Percentiles rank a stretch among this genome's conserved stretches.
Conservation (phyloP, 2,113 vertebrate species). For the Chionis minor region DNA sequence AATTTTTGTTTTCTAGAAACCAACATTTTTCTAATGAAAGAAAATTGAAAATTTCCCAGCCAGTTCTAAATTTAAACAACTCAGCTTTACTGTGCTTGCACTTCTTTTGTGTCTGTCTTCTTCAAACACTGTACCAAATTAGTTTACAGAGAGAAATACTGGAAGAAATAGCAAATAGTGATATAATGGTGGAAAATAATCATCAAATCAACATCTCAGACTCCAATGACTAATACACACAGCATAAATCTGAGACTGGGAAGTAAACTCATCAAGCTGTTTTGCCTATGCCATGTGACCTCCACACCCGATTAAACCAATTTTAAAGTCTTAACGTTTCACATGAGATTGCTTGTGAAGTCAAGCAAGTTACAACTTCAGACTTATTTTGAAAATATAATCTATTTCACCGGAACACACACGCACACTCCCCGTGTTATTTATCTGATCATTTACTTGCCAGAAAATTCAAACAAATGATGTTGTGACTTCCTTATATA, state of each 20-base stretch:
- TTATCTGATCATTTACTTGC: neutral
- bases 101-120: slow-evolving; percentile 21
- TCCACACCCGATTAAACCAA: neutral
- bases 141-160: slow-evolving; percentile 33
- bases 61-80: slow-evolving; percentile 46
- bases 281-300: neutral
- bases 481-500: neutral
- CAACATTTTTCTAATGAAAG: slow-evolving; percentile 21
- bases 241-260: neutral
- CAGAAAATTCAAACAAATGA: neutral
- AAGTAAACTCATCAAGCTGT: neutral
- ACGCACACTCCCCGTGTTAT: neutral
- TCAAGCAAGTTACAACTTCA: neutral
- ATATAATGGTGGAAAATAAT: slow-evolving; percentile 11
- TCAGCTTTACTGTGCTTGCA: slow-evolving; percentile 40
- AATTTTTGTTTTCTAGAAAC: slow-evolving; percentile 36
- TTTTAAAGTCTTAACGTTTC: neutral
- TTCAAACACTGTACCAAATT: slow-evolving; percentile 26
- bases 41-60: slow-evolving; percentile 8
- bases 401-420: neutral
- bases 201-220: neutral
- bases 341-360: neutral
- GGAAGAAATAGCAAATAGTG: slow-evolving; percentile 4
- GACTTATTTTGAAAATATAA: neutral
- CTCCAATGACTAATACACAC: neutral